Base-by-base conservation (phyloP, 2,113 vertebrate species). In the Barnardius zonarius region DNA sequence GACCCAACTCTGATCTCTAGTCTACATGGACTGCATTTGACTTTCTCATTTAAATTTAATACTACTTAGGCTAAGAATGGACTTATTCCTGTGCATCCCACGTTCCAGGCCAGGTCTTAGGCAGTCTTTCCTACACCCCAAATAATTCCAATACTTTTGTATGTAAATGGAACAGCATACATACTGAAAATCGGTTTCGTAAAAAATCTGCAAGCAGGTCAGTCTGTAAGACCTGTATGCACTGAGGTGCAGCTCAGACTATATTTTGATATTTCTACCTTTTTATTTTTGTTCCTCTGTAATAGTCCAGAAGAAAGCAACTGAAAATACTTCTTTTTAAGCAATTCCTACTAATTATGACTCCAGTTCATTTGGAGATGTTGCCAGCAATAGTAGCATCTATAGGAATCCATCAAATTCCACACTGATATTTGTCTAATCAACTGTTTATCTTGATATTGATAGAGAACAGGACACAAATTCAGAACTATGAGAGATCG, bases 241-340 rank as follows among this genome's bases (percentile, higher is more conserved):
- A 93, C 8, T 5, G 37, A 74, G n/a, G 1, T 70, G 9, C 25
- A 94, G 33, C 10, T 68, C 31, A 30, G 30, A 22, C 4, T 7
- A 11, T 22, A 57, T 37, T 69, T 35, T 79, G n/a, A 80, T 23
- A 88, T 55, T 46, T 90, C 76, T 43, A 72, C n/a, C 57, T 76
- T n/a, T 17, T 3, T 83, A 59, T 25, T 92, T 86, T 39, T 54
- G 8, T 69, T 77, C 37, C 49, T 83, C 62, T 48, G 74, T 49
- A 94, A 80, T 86, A 55, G 51, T 70, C 44, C n/a, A 70, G 48
- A 52, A 83, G 30, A 83, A 76, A 88, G 6, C 44, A 88, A 92
- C 13, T 68, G 28, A 80, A 28, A 86, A 80, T 41, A 37, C 35
- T 70, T 37, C 35, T 79, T 79, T 88, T 83, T 24, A 80, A 77